Base-by-base conservation (phyloP, 2,113 vertebrate genomes). In the Dissostichus mawsoni region DNA sequence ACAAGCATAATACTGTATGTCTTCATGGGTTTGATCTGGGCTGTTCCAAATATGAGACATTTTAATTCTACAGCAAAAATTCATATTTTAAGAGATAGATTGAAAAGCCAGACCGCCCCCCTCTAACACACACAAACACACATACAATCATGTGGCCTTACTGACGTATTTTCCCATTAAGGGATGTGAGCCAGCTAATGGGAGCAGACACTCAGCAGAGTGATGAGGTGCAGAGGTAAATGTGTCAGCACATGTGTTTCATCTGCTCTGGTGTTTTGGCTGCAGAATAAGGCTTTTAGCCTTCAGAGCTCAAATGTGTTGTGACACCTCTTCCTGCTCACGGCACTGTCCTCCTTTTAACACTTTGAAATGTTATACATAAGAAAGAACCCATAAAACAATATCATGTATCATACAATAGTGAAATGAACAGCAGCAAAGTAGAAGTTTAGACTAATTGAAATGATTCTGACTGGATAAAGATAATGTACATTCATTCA, bases 291-390 rank as follows among this genome's bases (percentile, higher is more conserved):
- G 58, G 25, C 41, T 57, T 33, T 78, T 56, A 63, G 57, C 23
- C 58, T 63, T 48, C 44, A 56, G 51, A 70, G 23, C 41, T 50
- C 2, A 23, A 57, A 79, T 79, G 76, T 50, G 67, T 71, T 71
- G 51, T 65, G 76, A 71, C 68, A 57, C 41, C 25, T 29, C 50
- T 47, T 48, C 13, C 36, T 63, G 41, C 36, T 74, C 33, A 18
- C 33, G 55, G 48, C 58, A 10, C 63, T 20, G 36, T 20, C 33
- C 17, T 68, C 11, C 14, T 11, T 33, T 70, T 14, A 20, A 63
- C n/a, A 13, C 5, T 45, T 45, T 44, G 44, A 63, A 63, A 63
- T 45, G 16, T 9, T n/a, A 33, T 41, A 41, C 16, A 41, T 36
- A 17, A 20, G 29, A 69, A 52, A 33, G 10, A 23, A 25, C 6